Conservation (phyloP, 2,113 vertebrate genomes). For the Cisticola juncidis region DNA sequence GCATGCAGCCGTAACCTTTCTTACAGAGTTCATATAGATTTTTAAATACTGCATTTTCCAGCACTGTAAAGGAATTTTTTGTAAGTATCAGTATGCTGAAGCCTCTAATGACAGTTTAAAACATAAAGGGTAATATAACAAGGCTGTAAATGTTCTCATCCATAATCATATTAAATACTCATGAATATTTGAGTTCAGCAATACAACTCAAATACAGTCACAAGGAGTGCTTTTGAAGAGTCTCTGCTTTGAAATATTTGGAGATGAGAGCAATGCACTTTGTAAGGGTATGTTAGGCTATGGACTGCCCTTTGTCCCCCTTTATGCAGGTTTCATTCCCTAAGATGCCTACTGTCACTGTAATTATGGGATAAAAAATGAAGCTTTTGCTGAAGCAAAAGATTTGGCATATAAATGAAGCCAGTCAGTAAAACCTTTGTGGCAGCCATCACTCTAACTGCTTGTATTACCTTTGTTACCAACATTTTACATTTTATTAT, state of each 20-base stretch:
- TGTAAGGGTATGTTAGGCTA: not conserved
- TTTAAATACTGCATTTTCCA: not conserved
- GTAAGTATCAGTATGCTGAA: not conserved
- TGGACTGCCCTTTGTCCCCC: not conserved
- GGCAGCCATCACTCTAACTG: not conserved
- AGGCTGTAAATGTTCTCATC: not conserved
- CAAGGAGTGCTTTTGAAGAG: not conserved
- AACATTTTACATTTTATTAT: not conserved
- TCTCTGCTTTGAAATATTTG: not conserved
- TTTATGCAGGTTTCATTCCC: not conserved
- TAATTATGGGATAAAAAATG: not conserved
- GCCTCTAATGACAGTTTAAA: not conserved
- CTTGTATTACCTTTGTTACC: not conserved
- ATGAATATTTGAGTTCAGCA: not conserved
- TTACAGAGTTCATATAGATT: not conserved
- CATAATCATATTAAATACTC: not conserved
- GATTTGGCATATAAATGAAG: not conserved
- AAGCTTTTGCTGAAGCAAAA: not conserved
- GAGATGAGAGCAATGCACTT: not conserved
- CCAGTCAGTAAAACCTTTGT: not conserved
- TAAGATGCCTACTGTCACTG: not conserved
- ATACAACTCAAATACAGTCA: not conserved
- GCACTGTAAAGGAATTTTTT: not conserved
- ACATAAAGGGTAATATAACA: not conserved
- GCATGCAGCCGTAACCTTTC: not conserved